These are phyloP conservation scores for Cyclopterus lumpus DNA, from an alignment of 2,797 vertebrate species.

Conservation along the genomic window DNA sequence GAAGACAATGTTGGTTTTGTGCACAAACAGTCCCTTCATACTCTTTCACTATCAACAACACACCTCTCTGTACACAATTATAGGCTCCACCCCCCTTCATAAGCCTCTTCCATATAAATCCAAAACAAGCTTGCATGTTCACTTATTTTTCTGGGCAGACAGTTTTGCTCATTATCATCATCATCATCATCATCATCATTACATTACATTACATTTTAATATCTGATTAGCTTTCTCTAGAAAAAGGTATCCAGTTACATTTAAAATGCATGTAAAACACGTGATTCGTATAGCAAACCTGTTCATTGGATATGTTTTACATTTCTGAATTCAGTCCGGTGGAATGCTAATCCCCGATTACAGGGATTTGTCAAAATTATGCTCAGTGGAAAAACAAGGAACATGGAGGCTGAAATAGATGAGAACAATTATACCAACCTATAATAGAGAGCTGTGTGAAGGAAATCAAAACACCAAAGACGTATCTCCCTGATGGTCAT, in stretches of 20 bases:
- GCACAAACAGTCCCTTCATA: slow-evolving; percentile 21
- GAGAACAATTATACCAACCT: neutral
- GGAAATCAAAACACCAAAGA: neutral
- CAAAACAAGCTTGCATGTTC: slow-evolving; percentile 39
- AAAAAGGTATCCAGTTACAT: neutral
- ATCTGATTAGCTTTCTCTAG: slow-evolving; percentile 2
- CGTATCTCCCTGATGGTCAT: neutral
- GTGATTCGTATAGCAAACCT: neutral
- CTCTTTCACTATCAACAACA: neutral
- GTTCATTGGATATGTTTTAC: neutral
- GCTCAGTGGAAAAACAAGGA: neutral
- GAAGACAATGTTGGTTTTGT: slow-evolving; percentile 23
- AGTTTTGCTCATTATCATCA: neutral
- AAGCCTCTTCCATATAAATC: slow-evolving; percentile 19
- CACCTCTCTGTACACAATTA: slow-evolving; percentile 17
- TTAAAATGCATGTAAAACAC: neutral
- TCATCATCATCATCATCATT: neutral
- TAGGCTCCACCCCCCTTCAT: neutral
- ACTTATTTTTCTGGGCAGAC: slow-evolving; percentile 41
- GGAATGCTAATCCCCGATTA: slow-evolving; percentile 59
- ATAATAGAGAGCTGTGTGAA: neutral
- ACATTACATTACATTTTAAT: too few species aligned
- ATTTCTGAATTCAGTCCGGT: slow-evolving; percentile 3
- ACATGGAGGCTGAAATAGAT: slow-evolving; percentile 1
- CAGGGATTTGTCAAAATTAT: slow-evolving; percentile 33